Evolutionary conservation across 1,140 invertebrate species (phyloP).

Genomic region (Colletes gigas): DNA sequence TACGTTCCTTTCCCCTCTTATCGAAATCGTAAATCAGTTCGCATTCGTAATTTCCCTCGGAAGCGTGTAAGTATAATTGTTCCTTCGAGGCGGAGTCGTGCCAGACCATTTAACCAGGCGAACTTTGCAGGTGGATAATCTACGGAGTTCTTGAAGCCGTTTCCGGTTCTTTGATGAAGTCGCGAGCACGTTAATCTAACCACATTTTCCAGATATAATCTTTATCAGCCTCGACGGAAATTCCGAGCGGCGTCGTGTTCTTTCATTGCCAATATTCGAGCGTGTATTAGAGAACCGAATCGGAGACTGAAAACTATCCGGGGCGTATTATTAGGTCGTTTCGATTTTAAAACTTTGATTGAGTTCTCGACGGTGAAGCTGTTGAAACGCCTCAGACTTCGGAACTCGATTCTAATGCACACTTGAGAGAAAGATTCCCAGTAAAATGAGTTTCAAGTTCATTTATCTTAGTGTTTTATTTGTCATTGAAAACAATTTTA

Average conservation of each 20-base stretch:
- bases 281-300: background rate
- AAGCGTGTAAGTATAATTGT: constrained; percentile 48
- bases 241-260: background rate
- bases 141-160: constrained; percentile 31
- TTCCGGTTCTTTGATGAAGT: constrained; percentile 28
- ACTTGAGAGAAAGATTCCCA: too few relatives aligned
- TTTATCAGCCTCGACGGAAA: background rate
- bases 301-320: background rate
- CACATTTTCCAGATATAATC: constrained; percentile 37
- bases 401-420: background rate
- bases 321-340: background rate
- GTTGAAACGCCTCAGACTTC: background rate
- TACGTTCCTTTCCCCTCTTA: constrained; percentile 25
- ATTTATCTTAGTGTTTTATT: too few relatives aligned
- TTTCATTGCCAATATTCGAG: background rate
- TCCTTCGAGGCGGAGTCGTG: constrained; percentile 15
- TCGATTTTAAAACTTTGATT: constrained; percentile 28
- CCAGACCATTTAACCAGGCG: constrained; percentile 24
- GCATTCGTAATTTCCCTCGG: constrained; percentile 7
- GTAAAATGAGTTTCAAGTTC: too few relatives aligned
- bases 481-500: too few relatives aligned
- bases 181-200: constrained; percentile 18
- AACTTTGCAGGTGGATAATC: constrained; percentile 39
- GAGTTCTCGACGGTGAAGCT: background rate
- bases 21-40: constrained; percentile 35